Base-by-base conservation (phyloP, 2,888 invertebrate species). In the Alitta virens region DNA sequence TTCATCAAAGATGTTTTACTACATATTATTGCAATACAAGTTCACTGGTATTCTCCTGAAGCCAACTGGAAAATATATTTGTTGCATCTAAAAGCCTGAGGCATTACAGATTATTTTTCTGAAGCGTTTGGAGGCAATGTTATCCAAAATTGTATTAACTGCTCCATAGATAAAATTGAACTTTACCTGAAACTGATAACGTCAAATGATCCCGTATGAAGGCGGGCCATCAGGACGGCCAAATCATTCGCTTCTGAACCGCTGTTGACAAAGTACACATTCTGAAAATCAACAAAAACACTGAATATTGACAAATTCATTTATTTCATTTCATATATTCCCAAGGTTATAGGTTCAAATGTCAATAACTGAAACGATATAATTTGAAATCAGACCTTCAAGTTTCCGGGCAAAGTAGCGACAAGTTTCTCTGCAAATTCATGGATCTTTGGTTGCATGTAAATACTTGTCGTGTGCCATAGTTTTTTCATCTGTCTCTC, bases 221-320 rank as follows among this genome's bases (percentile, higher is more conserved):
- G 82, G 72, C 95, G 87, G 0, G 96, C 91, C 82, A 99, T 86
- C 33, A 94, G 79, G 69, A 92, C 85, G 0, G 98, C 98, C 63
- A 99, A 84, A 79, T 99, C 98, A 77, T 97, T 98, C 0, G 98
- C 97, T 83, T 99, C 98, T 3, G 94, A 92, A 0, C 98, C 98
- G 75, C 96, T 97, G 83, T 98, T 98, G 1, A 94, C 91, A 73
- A 97, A 88, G 78, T 94, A 96, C 1, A 92, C 91, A 26, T 91
- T 90, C 91, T 92, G 77, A 1, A 68, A 65, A 40, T 24, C 1
- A 51, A 25, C 33, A 12, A 33, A 12, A 5, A 27, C 5, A 33
- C 52, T 24, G 5, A 21, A 46, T 5, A 46, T 18, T 46, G 5
- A 46, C 46, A 46, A 21, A 46, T 5, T 46, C 18, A n/a, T 18